Percentiles rank a stretch among this genome's conserved stretches.
Conservation (phyloP, 2,797 vertebrate species). For the Pempheris klunzingeri region DNA sequence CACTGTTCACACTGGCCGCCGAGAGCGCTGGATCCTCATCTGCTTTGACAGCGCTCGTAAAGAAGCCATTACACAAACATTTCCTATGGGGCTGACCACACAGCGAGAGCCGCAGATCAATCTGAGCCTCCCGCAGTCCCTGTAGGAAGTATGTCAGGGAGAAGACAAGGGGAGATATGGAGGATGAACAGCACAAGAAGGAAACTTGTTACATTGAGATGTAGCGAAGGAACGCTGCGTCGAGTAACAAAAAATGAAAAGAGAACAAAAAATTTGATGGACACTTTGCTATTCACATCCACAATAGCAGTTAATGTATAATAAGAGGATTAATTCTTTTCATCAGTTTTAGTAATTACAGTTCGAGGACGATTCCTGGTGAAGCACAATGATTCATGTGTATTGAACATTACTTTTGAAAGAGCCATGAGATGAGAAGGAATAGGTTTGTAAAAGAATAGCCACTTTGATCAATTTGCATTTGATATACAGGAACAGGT, state of each 20-base stretch:
- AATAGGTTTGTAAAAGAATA: neutral
- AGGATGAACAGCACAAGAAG: slow-evolving; percentile 20
- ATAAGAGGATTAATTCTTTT: slow-evolving; percentile 10
- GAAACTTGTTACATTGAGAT: slow-evolving; percentile 35
- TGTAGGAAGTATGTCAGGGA: slow-evolving; percentile 55
- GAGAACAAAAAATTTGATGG: slow-evolving; percentile 1
- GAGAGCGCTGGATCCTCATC: slow-evolving; percentile 71
- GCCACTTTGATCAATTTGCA: neutral
- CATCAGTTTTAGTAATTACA: neutral
- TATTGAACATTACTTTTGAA: neutral
- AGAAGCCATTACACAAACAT: slow-evolving; percentile 78
- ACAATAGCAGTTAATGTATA: neutral
- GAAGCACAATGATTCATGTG: neutral
- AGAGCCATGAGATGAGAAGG: neutral
- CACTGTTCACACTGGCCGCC: slow-evolving; percentile 48
- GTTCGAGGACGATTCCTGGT: too few species aligned
- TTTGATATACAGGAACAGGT: neutral
- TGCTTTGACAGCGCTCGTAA: slow-evolving; percentile 73
- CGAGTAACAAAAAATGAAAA: slow-evolving; percentile 22
- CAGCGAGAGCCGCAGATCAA: slow-evolving; percentile 71
- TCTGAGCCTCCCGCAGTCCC: slow-evolving; percentile 60
- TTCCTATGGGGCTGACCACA: slow-evolving; percentile 77
- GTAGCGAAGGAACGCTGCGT: slow-evolving; percentile 2
- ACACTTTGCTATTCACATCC: neutral
- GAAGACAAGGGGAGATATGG: slow-evolving; percentile 23